Evolutionary conservation across 2,113 vertebrate species (phyloP).

Genomic region (Alosa alosa): DNA sequence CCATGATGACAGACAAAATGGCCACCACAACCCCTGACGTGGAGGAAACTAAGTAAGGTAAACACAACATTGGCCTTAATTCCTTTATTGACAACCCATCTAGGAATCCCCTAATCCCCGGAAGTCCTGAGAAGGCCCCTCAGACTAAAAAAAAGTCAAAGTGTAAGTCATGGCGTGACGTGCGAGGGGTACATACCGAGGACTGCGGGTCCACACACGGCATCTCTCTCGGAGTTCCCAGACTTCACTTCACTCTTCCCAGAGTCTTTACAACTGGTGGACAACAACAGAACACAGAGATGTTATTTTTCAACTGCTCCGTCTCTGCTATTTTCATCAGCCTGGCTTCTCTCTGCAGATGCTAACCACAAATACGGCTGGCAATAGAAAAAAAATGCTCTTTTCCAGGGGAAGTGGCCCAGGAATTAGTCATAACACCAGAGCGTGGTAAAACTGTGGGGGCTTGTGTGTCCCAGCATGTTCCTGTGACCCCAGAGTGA

Average conservation of each 20-base stretch:
- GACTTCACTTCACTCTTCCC: conserved; percentile 60
- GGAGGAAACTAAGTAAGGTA: conserved; percentile 47
- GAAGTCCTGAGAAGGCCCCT: not conserved
- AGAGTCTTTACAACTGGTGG: conserved; percentile 68
- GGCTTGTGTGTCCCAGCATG: conserved; percentile 35
- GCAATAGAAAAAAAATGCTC: conserved; percentile 42
- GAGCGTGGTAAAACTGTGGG: conserved; percentile 47
- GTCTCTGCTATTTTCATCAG: conserved; percentile 35
- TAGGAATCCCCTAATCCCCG: not conserved
- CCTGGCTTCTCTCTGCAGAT: conserved; percentile 25
- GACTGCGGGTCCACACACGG: conserved; percentile 58
- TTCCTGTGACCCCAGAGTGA: conserved; percentile 38
- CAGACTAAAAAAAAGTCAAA: not conserved
- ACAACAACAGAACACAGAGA: conserved; percentile 30
- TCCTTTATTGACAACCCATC: not conserved
- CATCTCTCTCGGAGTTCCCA: conserved; percentile 59
- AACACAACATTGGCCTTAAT: not conserved
- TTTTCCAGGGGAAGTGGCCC: conserved; percentile 57
- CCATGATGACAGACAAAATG: conserved; percentile 66
- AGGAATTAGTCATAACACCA: conserved; percentile 52
- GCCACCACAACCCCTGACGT: conserved; percentile 70
- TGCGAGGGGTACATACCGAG: conserved; percentile 50
- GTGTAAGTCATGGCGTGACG: not conserved
- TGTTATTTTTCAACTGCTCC: not conserved
- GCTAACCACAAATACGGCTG: conserved; percentile 44